phyloP scores from a whole-genome alignment of 2,888 invertebrate genomes.

The Galerucella nymphaeae region DNA sequence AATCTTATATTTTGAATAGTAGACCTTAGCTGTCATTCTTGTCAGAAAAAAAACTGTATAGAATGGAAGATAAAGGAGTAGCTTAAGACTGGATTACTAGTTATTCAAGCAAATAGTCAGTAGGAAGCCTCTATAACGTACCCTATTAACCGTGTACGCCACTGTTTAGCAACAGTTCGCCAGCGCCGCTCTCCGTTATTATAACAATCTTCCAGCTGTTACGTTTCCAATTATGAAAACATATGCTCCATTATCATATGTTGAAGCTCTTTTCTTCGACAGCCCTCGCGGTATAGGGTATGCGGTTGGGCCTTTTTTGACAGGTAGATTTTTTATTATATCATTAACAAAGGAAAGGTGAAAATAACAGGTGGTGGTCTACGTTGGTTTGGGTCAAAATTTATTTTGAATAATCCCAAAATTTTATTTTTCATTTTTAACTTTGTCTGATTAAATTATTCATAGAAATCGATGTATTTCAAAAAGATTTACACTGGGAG shows the following conservation, averaged over 20 bases:
- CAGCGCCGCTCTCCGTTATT: background rate
- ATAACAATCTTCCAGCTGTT: slow-evolving; percentile 15
- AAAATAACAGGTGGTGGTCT: slow-evolving; percentile 11
- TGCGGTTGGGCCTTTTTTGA: slow-evolving; percentile 4
- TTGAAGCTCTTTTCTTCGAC: slow-evolving; percentile 9
- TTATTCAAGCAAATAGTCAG: too few relatives aligned
- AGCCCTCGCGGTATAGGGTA: background rate
- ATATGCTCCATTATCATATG: slow-evolving; percentile 17
- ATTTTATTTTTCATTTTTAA: background rate
- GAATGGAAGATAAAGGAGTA: too few relatives aligned
- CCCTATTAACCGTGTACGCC: background rate
- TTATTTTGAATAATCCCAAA: slow-evolving; percentile 1
- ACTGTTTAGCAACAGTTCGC: slow-evolving; percentile 8
- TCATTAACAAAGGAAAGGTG: background rate
- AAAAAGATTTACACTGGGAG: too few relatives aligned
- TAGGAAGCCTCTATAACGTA: too few relatives aligned
- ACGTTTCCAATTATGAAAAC: slow-evolving; percentile 8
- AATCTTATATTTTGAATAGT: too few relatives aligned
- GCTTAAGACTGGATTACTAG: too few relatives aligned
- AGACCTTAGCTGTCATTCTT: too few relatives aligned
- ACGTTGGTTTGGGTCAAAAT: background rate
- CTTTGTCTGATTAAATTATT: too few relatives aligned
- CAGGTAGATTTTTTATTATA: slow-evolving; percentile 12
- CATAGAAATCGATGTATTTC: too few relatives aligned
- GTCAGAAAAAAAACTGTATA: too few relatives aligned